Conservation (phyloP, 37 sponge, comb jelly and placozoan genomes). For the Aplysina aerophoba region DNA sequence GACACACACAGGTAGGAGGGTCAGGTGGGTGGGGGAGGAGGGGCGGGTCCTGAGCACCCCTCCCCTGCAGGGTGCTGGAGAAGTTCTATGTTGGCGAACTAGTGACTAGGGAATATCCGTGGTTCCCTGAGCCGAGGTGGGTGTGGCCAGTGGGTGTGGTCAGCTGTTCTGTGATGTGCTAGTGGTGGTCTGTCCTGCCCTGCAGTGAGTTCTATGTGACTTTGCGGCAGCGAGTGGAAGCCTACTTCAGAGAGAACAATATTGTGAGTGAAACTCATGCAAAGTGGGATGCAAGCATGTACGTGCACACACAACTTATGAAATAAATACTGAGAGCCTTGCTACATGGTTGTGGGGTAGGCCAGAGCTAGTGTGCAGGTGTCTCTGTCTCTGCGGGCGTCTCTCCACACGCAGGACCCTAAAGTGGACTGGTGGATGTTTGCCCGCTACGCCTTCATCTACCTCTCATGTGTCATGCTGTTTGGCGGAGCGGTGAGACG, state of each 20-base stretch:
- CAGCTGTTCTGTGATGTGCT: neutral
- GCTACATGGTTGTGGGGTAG: too few species aligned
- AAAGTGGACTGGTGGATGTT: too few species aligned
- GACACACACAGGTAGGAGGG: constrained; percentile 66
- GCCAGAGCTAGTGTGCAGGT: too few species aligned
- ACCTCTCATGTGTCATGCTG: too few species aligned
- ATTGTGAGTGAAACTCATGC: constrained; percentile 20
- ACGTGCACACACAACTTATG: too few species aligned
- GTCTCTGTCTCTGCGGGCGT: too few species aligned
- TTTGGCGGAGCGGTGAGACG: too few species aligned
- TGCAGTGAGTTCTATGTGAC: constrained; percentile 31
- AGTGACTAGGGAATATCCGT: constrained; percentile 85
- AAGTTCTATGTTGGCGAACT: constrained; percentile 93
- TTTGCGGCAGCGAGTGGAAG: constrained; percentile 9
- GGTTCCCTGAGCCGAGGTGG: constrained; percentile 87
- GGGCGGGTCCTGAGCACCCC: neutral
- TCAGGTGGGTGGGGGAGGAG: neutral
- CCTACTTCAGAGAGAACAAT: constrained; percentile 39
- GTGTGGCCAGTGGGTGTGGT: neutral
- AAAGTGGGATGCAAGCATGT: too few species aligned
- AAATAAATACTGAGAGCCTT: too few species aligned
- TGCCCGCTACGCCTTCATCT: too few species aligned
- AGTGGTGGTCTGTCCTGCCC: neutral
- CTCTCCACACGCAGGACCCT: too few species aligned
- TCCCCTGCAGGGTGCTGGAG: constrained; percentile 71